Base-by-base conservation (phyloP, 2,113 vertebrate genomes). In the Nibea coibor region DNA sequence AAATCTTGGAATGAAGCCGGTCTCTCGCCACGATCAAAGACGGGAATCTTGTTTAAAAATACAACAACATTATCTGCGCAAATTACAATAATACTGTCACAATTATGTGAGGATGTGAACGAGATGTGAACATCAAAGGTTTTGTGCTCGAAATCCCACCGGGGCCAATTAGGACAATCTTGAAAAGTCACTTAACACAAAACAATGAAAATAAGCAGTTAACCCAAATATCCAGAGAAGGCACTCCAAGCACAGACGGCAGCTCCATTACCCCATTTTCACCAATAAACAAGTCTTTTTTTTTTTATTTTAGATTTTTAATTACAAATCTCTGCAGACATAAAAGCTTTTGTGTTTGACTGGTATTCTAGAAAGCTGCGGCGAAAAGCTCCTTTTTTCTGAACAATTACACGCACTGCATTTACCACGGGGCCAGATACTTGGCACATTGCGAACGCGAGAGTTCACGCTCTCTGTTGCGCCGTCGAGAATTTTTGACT, bases 151-250 rank as follows among this genome's bases (percentile, higher is more conserved):
- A 82, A 88, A 88, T 88, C 91, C 91, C 88, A 88, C 51, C 17
- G 90, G 87, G 78, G 75, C 91, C 85, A 93, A 92, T 93, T 94
- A 93, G 69, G 53, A 68, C 75, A 78, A 63, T 87, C 79, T 81
- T 86, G 77, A 91, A 87, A 87, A 90, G 77, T 87, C 83, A 80
- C 68, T 81, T 62, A 73, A 88, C 68, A 72, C 31, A 72, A 84
- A 86, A 85, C 77, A 85, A 89, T 84, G 70, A 81, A 88, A 92
- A 89, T 88, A 71, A 87, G 65, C 77, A 75, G 65, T 86, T 84
- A 83, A 87, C 84, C 86, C 57, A 88, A 68, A 91, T 85, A 80
- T 87, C 68, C 78, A 22, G 88, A 75, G 75, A 78, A 83, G 63
- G 28, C 50, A 53, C 56, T 72, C 45, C 5, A 43, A 87, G 72